Evolutionary conservation across 1,140 invertebrate species (phyloP).

Genomic region (Tetragonula clypearis): DNA sequence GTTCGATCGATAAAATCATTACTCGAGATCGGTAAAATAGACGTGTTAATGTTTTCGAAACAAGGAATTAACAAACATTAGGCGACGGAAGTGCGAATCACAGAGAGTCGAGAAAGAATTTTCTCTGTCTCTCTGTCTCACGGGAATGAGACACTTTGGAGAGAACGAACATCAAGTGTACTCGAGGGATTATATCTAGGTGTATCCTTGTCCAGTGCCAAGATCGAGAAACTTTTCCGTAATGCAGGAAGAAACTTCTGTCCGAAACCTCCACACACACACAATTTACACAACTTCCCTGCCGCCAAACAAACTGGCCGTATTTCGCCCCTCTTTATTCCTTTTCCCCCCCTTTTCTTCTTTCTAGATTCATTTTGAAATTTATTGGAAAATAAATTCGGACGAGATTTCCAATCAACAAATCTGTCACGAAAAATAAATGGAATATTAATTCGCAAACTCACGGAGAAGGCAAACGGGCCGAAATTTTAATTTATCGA

Average conservation of each 20-base stretch:
- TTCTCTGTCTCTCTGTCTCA: not conserved
- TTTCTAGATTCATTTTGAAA: not conserved
- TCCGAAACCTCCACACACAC: not conserved
- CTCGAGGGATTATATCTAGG: constrained; percentile 25
- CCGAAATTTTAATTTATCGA: not conserved
- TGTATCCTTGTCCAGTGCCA: not conserved
- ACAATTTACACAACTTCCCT: not conserved
- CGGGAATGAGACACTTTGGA: not conserved
- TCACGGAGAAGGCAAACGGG: too few species aligned
- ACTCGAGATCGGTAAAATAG: not conserved
- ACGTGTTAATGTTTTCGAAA: not conserved
- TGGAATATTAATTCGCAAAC: too few species aligned
- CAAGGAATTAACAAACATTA: constrained; percentile 10
- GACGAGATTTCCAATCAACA: not conserved
- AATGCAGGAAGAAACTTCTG: not conserved
- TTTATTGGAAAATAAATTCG: not conserved
- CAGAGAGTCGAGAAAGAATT: not conserved
- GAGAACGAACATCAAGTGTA: constrained; percentile 7
- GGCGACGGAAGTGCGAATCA: not conserved
- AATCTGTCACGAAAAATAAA: too few species aligned
- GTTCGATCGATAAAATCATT: not conserved
- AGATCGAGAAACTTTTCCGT: constrained; percentile 14
- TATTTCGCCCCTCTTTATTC: not conserved
- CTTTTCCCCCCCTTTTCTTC: not conserved
- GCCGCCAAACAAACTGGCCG: not conserved